Evolutionary conservation across 2,113 vertebrate species (phyloP).

Genomic region (Pteronura brasiliensis): DNA sequence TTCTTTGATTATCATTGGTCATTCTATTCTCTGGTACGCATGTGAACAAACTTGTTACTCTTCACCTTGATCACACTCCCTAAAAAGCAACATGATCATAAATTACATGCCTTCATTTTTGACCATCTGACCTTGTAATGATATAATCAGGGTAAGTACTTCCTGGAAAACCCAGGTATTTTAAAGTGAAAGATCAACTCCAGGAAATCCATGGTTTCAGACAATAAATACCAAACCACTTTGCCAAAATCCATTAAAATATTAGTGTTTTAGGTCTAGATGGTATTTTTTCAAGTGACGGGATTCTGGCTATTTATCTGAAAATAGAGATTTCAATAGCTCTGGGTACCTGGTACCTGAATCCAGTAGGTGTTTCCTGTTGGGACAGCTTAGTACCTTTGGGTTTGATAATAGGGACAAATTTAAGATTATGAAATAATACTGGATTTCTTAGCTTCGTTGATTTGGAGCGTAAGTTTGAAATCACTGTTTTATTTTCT

Average conservation of each 20-base stretch:
- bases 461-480: background rate
- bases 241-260: background rate
- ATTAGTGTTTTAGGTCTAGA: background rate
- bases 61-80: background rate
- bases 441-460: background rate
- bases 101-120: background rate
- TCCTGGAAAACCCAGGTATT: background rate
- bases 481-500: constrained; percentile 15
- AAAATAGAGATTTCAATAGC: background rate
- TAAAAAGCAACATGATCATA: background rate
- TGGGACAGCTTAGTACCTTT: background rate
- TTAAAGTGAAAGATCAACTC: background rate
- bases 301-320: background rate
- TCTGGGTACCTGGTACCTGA: background rate
- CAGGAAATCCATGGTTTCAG: background rate
- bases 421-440: background rate
- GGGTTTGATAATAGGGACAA: background rate
- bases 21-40: background rate
- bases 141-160: background rate
- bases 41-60: background rate
- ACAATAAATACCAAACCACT: background rate
- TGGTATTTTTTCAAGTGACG: background rate
- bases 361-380: background rate
- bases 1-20: background rate
- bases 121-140: background rate